These are phyloP conservation scores for Australoheros facetus DNA, from an alignment of 2,797 vertebrate genomes.

Conservation along the genomic window DNA sequence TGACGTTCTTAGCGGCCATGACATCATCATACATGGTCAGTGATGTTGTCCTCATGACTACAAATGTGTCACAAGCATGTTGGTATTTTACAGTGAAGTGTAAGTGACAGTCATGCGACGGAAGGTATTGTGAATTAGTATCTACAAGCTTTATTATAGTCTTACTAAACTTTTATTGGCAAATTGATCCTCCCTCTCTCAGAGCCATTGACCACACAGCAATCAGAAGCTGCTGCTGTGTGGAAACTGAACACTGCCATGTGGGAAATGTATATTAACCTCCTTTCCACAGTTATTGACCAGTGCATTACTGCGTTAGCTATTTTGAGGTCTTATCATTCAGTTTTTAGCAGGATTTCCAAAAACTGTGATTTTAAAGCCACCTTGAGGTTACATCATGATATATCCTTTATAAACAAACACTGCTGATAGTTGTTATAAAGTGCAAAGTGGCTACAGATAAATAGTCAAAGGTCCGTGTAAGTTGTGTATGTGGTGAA, in stretches of 20 bases:
- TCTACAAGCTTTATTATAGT: background rate
- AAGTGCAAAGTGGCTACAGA: background rate
- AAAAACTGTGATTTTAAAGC: background rate
- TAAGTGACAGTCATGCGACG: background rate
- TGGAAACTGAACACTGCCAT: background rate
- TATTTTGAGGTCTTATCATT: background rate
- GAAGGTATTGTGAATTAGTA: background rate
- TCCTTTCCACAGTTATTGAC: constrained; percentile 9
- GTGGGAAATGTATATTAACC: background rate
- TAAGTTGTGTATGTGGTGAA: background rate
- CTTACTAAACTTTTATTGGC: constrained; percentile 6
- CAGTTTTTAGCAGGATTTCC: background rate
- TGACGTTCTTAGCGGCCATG: background rate
- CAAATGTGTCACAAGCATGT: background rate
- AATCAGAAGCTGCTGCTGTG: background rate
- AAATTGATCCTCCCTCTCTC: constrained; percentile 3
- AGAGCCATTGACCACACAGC: background rate
- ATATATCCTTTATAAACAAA: background rate
- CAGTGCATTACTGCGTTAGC: background rate
- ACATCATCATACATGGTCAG: background rate
- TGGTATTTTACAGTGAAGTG: background rate
- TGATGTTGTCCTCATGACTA: background rate
- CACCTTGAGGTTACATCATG: background rate
- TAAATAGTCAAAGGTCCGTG: too few species aligned
- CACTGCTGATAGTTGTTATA: background rate